These are phyloP conservation scores for Cosmopolites sordidus DNA, from an alignment of 2,888 invertebrate genomes.

Conservation along the genomic window DNA sequence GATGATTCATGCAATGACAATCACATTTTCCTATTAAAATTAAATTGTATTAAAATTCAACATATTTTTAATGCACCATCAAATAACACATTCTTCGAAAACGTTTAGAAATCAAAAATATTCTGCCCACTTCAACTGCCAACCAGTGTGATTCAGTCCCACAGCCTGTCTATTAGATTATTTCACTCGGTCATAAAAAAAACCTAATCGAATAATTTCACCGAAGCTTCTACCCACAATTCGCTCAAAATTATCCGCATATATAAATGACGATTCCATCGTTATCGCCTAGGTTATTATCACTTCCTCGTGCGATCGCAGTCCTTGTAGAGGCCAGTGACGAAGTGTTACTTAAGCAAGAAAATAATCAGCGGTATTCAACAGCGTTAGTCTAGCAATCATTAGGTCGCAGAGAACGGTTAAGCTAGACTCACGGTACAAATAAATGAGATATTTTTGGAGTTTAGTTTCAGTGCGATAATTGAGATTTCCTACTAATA, in stretches of 20 bases:
- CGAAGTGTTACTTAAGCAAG: too few species aligned
- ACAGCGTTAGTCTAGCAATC: background rate
- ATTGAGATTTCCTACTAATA: background rate
- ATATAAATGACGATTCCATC: background rate
- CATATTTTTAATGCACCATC: background rate
- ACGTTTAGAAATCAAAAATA: background rate
- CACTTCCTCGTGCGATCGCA: too few species aligned
- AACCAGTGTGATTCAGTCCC: background rate
- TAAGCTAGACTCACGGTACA: background rate
- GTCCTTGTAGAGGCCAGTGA: too few species aligned
- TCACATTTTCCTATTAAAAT: too few species aligned
- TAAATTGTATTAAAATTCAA: too few species aligned
- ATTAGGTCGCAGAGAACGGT: background rate
- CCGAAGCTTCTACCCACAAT: background rate
- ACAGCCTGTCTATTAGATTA: background rate
- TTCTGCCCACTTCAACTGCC: background rate
- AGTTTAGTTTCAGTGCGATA: background rate
- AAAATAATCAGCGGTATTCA: background rate
- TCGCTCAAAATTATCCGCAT: background rate
- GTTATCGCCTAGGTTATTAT: too few species aligned
- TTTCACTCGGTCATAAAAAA: background rate
- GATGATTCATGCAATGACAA: too few species aligned
- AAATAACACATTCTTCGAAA: background rate
- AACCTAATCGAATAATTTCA: background rate
- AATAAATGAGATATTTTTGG: background rate